phyloP scores from a whole-genome alignment of 2,888 invertebrate species.

The Dioctria rufipes region DNA sequence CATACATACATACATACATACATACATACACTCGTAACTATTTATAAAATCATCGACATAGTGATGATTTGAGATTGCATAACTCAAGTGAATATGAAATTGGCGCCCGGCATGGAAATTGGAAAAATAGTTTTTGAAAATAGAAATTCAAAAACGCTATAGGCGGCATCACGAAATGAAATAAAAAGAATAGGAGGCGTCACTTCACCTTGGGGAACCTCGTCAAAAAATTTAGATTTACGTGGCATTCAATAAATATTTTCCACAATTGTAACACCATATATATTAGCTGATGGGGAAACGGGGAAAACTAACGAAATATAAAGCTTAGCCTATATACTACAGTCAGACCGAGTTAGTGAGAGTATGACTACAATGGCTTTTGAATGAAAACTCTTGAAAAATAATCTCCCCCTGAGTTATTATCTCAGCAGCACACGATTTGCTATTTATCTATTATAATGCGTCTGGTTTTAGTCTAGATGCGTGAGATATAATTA shows the following conservation, averaged over 20 bases:
- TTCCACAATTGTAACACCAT: background rate
- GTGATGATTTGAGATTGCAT: slow-evolving; percentile 7
- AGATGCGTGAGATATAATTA: slow-evolving; percentile 30
- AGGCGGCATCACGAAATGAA: background rate
- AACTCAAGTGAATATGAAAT: background rate
- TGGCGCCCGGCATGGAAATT: background rate
- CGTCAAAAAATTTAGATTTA: background rate
- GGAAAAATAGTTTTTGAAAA: background rate
- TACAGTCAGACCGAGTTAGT: no score
- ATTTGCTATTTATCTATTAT: background rate
- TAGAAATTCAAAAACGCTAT: background rate
- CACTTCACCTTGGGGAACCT: background rate
- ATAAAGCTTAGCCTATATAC: background rate
- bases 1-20: no score
- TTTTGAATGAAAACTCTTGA: slow-evolving; percentile 17
- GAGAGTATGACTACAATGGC: background rate
- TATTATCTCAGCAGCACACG: background rate
- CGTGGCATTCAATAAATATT: background rate
- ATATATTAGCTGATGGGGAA: background rate
- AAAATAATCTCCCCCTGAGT: slow-evolving; percentile 6
- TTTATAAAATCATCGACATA: background rate
- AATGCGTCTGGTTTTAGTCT: slow-evolving; percentile 48
- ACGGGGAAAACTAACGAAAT: background rate
- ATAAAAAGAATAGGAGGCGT: background rate
- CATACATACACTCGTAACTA: no score